Conservation (phyloP, 1,140 invertebrate species). For the Whitmania pigra region DNA sequence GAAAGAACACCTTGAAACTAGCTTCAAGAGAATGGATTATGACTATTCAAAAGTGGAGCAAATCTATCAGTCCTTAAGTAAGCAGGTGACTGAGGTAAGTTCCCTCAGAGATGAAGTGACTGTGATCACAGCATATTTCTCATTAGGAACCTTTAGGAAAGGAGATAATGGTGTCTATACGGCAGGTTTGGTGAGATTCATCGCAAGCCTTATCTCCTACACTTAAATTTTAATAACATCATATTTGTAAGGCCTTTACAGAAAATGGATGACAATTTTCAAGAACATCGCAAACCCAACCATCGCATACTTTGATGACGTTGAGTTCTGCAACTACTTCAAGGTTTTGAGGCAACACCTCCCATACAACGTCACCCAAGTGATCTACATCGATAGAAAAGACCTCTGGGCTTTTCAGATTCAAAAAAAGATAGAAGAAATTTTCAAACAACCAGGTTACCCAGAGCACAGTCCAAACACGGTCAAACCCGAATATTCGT, state of each 20-base stretch:
- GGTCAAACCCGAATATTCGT: slow-evolving; percentile 29
- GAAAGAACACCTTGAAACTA: no score
- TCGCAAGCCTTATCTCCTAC: not conserved
- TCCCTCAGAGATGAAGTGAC: slow-evolving; percentile 29
- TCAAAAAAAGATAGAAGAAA: slow-evolving; percentile 24
- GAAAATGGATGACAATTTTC: slow-evolving; percentile 22
- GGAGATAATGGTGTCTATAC: slow-evolving; percentile 12
- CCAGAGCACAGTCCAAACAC: slow-evolving; percentile 29
- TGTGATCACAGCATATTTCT: slow-evolving; percentile 31
- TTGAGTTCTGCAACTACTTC: slow-evolving; percentile 18
- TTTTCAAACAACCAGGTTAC: slow-evolving; percentile 29
- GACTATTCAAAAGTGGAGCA: no score
- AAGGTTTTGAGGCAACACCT: slow-evolving; percentile 3
- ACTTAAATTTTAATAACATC: not conserved
- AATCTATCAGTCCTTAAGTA: no score
- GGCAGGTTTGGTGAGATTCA: not conserved
- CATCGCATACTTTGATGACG: slow-evolving; percentile 18
- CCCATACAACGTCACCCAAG: slow-evolving; percentile 25
- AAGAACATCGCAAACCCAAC: slow-evolving; percentile 17
- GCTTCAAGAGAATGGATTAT: no score
- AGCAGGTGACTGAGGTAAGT: no score
- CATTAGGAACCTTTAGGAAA: slow-evolving; percentile 32
- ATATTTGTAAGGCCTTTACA: not conserved
- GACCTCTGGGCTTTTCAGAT: slow-evolving; percentile 32
- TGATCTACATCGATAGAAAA: slow-evolving; percentile 27